A percentile compares a stretch with the other conserved stretches of the same genome.
Conservation (phyloP, 2,888 invertebrate species). For the Lagria hirta region DNA sequence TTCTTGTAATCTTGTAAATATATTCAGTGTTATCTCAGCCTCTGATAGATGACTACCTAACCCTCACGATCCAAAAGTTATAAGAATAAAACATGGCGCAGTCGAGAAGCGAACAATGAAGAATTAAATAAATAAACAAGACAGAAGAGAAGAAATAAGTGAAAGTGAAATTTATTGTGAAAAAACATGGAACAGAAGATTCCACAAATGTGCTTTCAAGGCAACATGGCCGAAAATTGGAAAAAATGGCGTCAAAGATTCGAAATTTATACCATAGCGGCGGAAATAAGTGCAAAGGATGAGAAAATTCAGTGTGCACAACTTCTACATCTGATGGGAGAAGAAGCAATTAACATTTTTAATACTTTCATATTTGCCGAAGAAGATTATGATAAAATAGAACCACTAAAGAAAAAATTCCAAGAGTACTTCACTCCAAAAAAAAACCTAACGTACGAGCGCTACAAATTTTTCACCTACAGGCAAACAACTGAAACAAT, state of each 20-base stretch:
- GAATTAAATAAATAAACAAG: too few species aligned
- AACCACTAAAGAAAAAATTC: constrained; percentile 14
- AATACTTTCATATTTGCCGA: constrained; percentile 21
- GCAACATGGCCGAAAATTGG: constrained; percentile 23
- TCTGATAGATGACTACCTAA: too few species aligned
- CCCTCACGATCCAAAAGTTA: too few species aligned
- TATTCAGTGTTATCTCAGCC: too few species aligned
- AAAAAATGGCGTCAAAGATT: constrained; percentile 25
- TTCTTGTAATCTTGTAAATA: too few species aligned
- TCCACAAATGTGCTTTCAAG: too few species aligned
- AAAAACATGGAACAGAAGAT: too few species aligned
- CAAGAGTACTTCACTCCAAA: constrained; percentile 6
- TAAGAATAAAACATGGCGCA: too few species aligned
- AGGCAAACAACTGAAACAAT: constrained; percentile 13
- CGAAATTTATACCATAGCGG: constrained; percentile 26
- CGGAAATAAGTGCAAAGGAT: constrained; percentile 18
- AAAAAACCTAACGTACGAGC: constrained; percentile 13
- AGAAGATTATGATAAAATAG: constrained; percentile 14
- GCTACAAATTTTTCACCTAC: constrained; percentile 27
- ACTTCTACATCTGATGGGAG: constrained; percentile 28
- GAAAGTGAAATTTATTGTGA: too few species aligned
- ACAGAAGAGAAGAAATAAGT: too few species aligned
- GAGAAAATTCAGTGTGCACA: constrained; percentile 28
- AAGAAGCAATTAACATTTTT: constrained; percentile 27
- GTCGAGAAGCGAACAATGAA: too few species aligned